phyloP scores from a whole-genome alignment of 2,797 vertebrate genomes.

The Peromyscus eremicus region DNA sequence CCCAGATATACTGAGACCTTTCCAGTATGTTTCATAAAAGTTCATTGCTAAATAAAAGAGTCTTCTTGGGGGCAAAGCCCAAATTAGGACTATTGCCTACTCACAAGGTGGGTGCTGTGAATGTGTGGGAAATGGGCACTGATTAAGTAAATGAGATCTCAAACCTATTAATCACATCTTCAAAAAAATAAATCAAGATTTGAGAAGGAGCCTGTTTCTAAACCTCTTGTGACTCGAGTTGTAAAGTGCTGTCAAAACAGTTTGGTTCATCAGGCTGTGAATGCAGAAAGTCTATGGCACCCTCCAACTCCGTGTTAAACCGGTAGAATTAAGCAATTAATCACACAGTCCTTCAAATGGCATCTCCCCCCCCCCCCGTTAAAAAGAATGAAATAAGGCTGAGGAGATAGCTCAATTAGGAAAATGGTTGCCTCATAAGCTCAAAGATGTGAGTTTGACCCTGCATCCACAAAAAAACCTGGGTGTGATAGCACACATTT shows the following conservation, averaged over 20 bases:
- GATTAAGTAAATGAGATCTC: not conserved
- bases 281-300: not conserved
- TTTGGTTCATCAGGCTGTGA: slow-evolving; percentile 37
- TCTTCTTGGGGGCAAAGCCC: not conserved
- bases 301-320: slow-evolving; percentile 6
- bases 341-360: slow-evolving; percentile 64
- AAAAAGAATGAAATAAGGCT: slow-evolving; percentile 41
- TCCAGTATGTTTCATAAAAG: not conserved
- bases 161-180: slow-evolving; percentile 46
- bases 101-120: not conserved
- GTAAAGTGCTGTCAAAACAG: slow-evolving; percentile 63
- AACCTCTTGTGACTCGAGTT: slow-evolving; percentile 16
- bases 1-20: not conserved
- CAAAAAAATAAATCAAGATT: slow-evolving; percentile 38
- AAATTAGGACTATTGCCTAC: not conserved
- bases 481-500: not conserved
- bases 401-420: not conserved
- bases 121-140: not conserved
- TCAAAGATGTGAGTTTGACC: not conserved
- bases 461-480: not conserved
- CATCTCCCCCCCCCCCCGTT: not conserved
- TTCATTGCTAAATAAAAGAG: not conserved
- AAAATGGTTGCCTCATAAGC: not conserved
- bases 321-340: slow-evolving; percentile 60
- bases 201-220: slow-evolving; percentile 65